phyloP scores from a whole-genome alignment of 2,888 invertebrate genomes.

The Zygothrica quintamaculata region DNA sequence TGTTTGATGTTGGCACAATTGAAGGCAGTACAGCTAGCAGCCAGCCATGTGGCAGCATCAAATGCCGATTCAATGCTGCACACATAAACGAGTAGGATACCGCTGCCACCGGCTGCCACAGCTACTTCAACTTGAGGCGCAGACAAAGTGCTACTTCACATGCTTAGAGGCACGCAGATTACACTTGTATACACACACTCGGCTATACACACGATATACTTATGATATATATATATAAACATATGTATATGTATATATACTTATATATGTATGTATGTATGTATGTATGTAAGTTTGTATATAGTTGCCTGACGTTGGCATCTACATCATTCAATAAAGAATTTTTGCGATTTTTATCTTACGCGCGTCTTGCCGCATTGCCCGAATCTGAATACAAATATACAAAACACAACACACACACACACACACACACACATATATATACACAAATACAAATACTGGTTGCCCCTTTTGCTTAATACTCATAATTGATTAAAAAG shows the following conservation, averaged over 20 bases:
- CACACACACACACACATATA: constrained; percentile 23
- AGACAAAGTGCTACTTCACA: constrained; percentile 77
- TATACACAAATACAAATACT: constrained; percentile 12
- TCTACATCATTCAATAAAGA: constrained; percentile 77
- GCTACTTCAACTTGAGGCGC: constrained; percentile 63
- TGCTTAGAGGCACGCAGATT: constrained; percentile 66
- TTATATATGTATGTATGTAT: constrained; percentile 8
- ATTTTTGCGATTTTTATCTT: constrained; percentile 79
- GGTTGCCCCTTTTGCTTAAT: constrained; percentile 58
- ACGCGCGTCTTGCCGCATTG: constrained; percentile 54
- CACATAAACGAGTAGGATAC: constrained; percentile 9
- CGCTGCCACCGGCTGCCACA: constrained; percentile 44
- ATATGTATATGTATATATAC: constrained; percentile 2
- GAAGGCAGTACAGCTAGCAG: no score
- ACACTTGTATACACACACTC: constrained; percentile 52
- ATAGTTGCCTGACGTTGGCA: constrained; percentile 61
- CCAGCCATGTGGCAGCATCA: constrained; percentile 29
- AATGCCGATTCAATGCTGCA: constrained; percentile 27
- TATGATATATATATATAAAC: background rate
- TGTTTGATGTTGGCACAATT: no score
- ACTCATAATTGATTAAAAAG: constrained; percentile 80
- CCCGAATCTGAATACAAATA: constrained; percentile 29
- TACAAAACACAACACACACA: constrained; percentile 9
- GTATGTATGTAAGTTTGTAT: constrained; percentile 12
- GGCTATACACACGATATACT: constrained; percentile 18